Conservation (phyloP, 2,113 vertebrate species). For the Stomatorhinus ivindoensis region DNA sequence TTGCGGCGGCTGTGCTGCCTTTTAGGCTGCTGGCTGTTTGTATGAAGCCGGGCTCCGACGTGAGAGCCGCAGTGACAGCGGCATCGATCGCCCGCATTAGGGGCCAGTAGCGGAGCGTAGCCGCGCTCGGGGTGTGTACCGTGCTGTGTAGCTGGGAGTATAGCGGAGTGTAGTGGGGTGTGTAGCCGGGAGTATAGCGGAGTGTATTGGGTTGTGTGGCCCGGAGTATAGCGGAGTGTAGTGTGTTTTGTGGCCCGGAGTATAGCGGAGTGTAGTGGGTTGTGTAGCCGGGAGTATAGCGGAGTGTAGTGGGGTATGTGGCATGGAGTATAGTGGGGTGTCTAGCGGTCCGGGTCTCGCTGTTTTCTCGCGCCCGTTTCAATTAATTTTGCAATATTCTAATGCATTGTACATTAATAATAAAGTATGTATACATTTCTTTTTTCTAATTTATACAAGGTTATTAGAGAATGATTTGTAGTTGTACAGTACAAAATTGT, state of each 20-base stretch:
- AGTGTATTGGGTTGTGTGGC: neutral
- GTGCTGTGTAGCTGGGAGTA: neutral
- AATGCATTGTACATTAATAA: neutral
- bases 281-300: too few relatives aligned
- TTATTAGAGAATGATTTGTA: neutral
- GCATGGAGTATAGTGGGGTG: too few relatives aligned
- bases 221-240: too few relatives aligned
- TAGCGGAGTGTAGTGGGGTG: neutral
- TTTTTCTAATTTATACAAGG: neutral
- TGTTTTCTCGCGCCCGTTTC: neutral
- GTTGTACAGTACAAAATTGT: neutral
- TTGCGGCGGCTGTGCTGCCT: neutral
- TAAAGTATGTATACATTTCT: neutral
- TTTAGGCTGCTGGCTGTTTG: neutral
- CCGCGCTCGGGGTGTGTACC: neutral
- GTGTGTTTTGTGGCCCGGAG: too few relatives aligned
- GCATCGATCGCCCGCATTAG: neutral
- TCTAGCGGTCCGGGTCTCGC: neutral
- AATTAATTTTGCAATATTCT: neutral
- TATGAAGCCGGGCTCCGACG: neutral
- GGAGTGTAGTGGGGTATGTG: too few relatives aligned
- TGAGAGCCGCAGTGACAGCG: neutral
- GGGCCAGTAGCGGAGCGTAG: neutral
- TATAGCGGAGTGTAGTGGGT: too few relatives aligned
- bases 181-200: too few relatives aligned